Percentiles rank a stretch among this genome's conserved stretches.
Evolutionary conservation across 2,113 vertebrate species (phyloP).

Genomic region (Castor canadensis): DNA sequence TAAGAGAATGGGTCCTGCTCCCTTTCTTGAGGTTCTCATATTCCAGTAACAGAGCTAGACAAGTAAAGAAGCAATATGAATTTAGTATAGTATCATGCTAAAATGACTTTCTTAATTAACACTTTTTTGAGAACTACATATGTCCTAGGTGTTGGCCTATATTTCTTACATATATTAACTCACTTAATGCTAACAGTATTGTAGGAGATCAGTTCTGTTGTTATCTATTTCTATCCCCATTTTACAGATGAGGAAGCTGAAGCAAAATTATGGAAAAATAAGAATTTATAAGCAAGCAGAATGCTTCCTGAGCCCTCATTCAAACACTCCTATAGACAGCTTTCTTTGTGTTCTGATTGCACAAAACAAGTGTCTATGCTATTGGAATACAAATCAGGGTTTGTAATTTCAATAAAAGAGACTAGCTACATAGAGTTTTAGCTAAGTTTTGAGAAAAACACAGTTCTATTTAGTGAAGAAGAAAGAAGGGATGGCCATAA

Average conservation of each 20-base stretch:
- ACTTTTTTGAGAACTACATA: neutral
- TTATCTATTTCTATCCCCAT: neutral
- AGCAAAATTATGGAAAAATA: neutral
- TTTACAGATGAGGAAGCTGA: neutral
- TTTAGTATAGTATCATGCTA: neutral
- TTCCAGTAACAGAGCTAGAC: neutral
- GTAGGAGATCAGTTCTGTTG: neutral
- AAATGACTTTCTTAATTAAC: neutral
- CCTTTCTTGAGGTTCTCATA: neutral
- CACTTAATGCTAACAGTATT: neutral
- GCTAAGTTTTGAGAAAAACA: neutral
- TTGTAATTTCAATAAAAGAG: neutral
- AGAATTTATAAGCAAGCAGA: neutral
- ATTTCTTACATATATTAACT: neutral
- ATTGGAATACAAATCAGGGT: neutral
- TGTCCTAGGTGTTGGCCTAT: neutral
- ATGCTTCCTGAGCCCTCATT: neutral
- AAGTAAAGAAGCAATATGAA: neutral
- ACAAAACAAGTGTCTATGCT: neutral
- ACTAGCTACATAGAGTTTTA: neutral
- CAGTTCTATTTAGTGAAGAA: neutral
- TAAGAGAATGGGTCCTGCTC: neutral
- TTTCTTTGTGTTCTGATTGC: neutral
- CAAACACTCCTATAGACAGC: neutral
- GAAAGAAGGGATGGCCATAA: neutral